phyloP scores from a whole-genome alignment of 2,113 vertebrate genomes.

The Crypturellus undulatus region DNA sequence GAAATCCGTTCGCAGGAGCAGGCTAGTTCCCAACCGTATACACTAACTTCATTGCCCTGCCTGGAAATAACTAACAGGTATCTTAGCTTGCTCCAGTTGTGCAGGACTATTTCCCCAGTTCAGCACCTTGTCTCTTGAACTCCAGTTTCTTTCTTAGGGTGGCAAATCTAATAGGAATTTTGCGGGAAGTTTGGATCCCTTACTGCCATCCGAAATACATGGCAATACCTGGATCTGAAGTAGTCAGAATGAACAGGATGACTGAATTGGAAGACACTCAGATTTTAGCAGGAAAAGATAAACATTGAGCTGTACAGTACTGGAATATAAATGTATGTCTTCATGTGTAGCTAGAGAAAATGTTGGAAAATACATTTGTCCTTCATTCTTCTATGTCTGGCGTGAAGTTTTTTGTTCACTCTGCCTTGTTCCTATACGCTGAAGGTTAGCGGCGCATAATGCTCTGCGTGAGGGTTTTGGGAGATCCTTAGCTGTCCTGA shows the following conservation, averaged over 20 bases:
- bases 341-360: background rate
- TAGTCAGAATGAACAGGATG: background rate
- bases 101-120: background rate
- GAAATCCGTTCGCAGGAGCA: background rate
- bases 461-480: background rate
- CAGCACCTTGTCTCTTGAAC: background rate
- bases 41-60: background rate
- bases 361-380: background rate
- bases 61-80: rapidly evolving
- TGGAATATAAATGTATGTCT: background rate
- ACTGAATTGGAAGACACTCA: background rate
- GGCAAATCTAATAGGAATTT: too few relatives aligned
- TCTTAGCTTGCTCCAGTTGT: background rate
- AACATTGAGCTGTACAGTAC: background rate
- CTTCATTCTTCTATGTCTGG: background rate
- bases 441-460: too few relatives aligned
- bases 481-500: background rate
- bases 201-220: background rate
- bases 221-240: background rate
- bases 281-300: background rate
- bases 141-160: background rate
- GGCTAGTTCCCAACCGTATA: background rate
- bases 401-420: background rate
- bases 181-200: background rate
- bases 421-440: background rate